phyloP scores from a whole-genome alignment of 2,888 invertebrate species.

The Agrilus biguttatus region DNA sequence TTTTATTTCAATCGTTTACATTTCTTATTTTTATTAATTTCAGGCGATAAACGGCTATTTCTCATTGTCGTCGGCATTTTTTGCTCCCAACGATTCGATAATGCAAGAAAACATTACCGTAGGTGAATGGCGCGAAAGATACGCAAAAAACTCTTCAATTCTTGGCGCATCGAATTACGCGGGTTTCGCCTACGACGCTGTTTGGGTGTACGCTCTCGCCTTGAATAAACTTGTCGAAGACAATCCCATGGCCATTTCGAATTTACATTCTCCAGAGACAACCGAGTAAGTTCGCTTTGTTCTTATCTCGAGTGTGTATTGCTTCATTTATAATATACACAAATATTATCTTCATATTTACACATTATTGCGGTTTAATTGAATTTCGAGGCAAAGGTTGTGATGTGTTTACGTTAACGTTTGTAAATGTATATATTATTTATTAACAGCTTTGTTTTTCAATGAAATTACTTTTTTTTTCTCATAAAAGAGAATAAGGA shows the following conservation, averaged over 20 bases:
- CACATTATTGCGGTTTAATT: no score
- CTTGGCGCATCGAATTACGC: slow-evolving; percentile 43
- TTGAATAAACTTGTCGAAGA: slow-evolving; percentile 47
- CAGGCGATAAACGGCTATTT: slow-evolving; percentile 61
- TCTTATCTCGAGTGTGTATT: slow-evolving; percentile 8
- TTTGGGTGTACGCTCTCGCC: slow-evolving; percentile 66
- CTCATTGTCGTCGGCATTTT: slow-evolving; percentile 52
- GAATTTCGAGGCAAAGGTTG: no score
- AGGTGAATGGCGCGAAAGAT: slow-evolving; percentile 41
- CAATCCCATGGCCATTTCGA: slow-evolving; percentile 41
- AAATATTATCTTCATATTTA: no score
- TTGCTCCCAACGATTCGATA: slow-evolving; percentile 40
- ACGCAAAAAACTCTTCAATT: slow-evolving; percentile 18
- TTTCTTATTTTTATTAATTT: slow-evolving; percentile 4
- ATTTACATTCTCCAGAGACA: slow-evolving; percentile 38
- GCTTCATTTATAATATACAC: no score
- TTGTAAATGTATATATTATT: slow-evolving; percentile 1
- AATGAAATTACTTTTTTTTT: no score
- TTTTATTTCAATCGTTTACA: no score
- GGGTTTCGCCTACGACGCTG: slow-evolving; percentile 67
- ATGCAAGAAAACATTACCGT: slow-evolving; percentile 55
- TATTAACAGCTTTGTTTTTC: background rate
- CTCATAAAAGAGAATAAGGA: no score
- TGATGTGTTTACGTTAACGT: no score
- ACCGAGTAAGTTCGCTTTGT: slow-evolving; percentile 28